Evolutionary conservation across 1,140 invertebrate species (phyloP).

Genomic region (Matsumurasca onukii): DNA sequence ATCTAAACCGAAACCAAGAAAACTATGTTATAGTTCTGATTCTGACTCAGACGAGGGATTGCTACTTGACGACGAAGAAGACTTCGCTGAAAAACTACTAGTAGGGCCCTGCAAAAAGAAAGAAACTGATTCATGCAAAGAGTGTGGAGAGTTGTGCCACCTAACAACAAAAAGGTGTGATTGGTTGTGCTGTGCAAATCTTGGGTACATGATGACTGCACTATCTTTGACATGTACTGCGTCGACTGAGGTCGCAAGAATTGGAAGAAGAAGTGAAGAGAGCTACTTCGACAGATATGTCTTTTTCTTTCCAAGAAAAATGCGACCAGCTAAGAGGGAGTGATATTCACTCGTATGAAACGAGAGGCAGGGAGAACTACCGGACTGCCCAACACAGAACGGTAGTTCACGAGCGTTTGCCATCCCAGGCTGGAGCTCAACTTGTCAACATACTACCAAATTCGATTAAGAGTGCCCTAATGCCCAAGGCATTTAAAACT

Average conservation of each 20-base stretch:
- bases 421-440: no score
- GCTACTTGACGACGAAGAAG: neutral
- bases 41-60: neutral
- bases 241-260: slow-evolving; percentile 17
- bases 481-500: no score
- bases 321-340: no score
- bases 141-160: slow-evolving; percentile 30
- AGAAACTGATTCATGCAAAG: neutral
- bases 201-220: slow-evolving; percentile 33
- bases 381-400: no score
- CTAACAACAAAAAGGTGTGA: slow-evolving; percentile 23
- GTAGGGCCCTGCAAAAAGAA: neutral
- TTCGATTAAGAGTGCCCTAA: no score
- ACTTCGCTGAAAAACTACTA: neutral
- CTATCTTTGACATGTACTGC: slow-evolving; percentile 10
- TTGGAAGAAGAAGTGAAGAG: neutral
- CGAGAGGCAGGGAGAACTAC: no score
- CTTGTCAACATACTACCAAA: no score
- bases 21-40: neutral
- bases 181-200: slow-evolving; percentile 29
- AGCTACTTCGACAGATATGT: no score
- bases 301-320: no score
- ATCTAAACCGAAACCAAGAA: no score
- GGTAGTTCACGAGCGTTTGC: no score
- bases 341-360: no score